Evolutionary conservation across 2,797 vertebrate species (phyloP).

Genomic region (Cercopithecus hamlyni): DNA sequence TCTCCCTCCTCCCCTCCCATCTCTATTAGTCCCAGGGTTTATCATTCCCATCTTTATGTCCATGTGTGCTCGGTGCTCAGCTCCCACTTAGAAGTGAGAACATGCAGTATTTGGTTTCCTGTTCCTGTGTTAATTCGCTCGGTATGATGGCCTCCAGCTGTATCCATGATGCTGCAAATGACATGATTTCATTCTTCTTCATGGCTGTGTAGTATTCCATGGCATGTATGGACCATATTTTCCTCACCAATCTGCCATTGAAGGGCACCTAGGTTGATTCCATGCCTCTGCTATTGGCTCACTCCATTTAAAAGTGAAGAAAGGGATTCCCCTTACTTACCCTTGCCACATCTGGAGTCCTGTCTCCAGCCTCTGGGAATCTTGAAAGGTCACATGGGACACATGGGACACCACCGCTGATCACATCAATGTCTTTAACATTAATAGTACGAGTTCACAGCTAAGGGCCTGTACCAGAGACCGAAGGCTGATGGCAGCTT

Average conservation of each 20-base stretch:
- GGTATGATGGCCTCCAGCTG: not conserved
- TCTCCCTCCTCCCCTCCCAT: not conserved
- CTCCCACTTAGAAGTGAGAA: not conserved
- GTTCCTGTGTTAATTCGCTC: not conserved
- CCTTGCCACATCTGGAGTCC: not conserved
- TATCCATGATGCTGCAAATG: not conserved
- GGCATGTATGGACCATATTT: not conserved
- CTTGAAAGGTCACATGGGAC: not conserved
- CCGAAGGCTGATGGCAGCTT: not conserved
- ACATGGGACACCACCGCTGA: not conserved
- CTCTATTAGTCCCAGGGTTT: not conserved
- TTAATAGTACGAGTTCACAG: constrained; percentile 62
- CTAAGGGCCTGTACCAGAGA: constrained; percentile 48
- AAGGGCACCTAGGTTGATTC: not conserved
- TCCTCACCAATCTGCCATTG: not conserved
- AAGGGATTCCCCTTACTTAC: not conserved
- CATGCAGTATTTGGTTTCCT: not conserved
- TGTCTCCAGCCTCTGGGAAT: not conserved
- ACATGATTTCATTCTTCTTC: not conserved
- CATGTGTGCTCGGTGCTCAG: not conserved
- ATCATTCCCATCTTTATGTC: not conserved
- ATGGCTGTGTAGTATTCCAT: not conserved
- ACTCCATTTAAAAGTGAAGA: not conserved
- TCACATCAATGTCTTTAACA: constrained; percentile 48
- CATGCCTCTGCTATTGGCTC: not conserved